phyloP scores from a whole-genome alignment of 92 coral and sea anemone species.

The Metridium senile region DNA sequence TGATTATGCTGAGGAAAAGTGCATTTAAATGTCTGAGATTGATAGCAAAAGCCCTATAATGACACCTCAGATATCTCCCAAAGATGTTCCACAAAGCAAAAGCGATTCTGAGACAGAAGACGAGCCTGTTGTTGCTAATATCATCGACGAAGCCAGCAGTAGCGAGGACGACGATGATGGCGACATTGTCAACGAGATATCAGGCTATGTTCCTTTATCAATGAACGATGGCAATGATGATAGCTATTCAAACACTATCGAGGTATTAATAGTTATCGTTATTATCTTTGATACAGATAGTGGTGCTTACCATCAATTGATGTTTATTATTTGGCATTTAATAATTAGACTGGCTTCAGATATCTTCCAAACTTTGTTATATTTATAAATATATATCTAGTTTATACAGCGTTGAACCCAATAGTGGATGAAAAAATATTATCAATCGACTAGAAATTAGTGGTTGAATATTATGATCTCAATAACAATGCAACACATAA shows the following conservation, averaged over 20 bases:
- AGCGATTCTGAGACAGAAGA: slow-evolving; percentile 59
- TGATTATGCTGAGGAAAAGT: background rate
- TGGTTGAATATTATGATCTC: too few relatives aligned
- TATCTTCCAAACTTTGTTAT: too few relatives aligned
- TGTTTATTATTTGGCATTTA: too few relatives aligned
- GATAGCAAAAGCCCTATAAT: slow-evolving; percentile 17
- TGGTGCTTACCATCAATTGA: background rate
- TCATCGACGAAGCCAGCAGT: slow-evolving; percentile 47
- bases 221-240: slow-evolving; percentile 55
- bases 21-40: slow-evolving; percentile 17
- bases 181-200: slow-evolving; percentile 26
- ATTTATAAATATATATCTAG: too few relatives aligned
- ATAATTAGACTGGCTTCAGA: too few relatives aligned
- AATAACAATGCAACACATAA: too few relatives aligned
- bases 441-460: too few relatives aligned
- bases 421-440: too few relatives aligned
- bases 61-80: slow-evolving; percentile 74
- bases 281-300: background rate
- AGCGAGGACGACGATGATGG: slow-evolving; percentile 74
- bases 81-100: slow-evolving; percentile 62
- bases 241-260: slow-evolving; percentile 1
- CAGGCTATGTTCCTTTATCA: slow-evolving; percentile 71
- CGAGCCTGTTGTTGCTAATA: slow-evolving; percentile 44
- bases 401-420: too few relatives aligned
- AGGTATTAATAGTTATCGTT: slow-evolving; percentile 4